Conservation (phyloP, 2,888 invertebrate species). For the Tanytarsus gracilentus region DNA sequence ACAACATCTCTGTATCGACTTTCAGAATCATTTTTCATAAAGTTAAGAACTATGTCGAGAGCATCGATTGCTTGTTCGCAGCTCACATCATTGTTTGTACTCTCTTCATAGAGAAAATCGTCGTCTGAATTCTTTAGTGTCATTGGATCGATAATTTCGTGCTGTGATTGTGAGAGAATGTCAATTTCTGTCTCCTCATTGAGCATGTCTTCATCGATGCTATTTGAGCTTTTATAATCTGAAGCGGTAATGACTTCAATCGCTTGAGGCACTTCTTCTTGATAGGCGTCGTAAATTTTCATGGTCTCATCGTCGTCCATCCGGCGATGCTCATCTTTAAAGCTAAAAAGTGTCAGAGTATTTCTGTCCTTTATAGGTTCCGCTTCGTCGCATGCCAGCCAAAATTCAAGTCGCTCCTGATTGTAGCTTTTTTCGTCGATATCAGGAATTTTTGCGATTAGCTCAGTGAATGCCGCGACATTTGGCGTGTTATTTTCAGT, state of each 20-base stretch:
- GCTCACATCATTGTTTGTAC: background rate
- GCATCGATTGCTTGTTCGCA: slow-evolving; percentile 24
- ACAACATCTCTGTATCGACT: slow-evolving; percentile 20
- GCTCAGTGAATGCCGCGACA: background rate
- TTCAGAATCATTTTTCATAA: slow-evolving; percentile 25
- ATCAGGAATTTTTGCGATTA: slow-evolving; percentile 11
- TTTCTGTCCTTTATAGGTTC: slow-evolving; percentile 23
- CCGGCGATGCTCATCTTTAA: background rate
- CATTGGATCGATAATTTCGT: background rate
- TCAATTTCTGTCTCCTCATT: slow-evolving; percentile 14
- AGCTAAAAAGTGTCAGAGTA: background rate
- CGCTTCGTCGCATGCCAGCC: slow-evolving; percentile 24
- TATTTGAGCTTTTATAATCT: background rate
- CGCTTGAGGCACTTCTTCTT: background rate
- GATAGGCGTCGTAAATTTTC: slow-evolving; percentile 3
- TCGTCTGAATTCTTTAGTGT: background rate
- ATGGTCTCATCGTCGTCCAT: background rate
- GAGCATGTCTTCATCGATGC: slow-evolving; percentile 6
- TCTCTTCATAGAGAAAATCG: slow-evolving; percentile 4
- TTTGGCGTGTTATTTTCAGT: background rate
- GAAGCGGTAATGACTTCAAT: background rate
- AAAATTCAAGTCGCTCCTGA: slow-evolving; percentile 13
- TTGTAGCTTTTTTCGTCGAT: background rate
- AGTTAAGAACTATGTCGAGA: slow-evolving; percentile 7
- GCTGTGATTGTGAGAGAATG: background rate